Base-by-base conservation (phyloP, 2,888 invertebrate species). In the Pollenia angustigena region DNA sequence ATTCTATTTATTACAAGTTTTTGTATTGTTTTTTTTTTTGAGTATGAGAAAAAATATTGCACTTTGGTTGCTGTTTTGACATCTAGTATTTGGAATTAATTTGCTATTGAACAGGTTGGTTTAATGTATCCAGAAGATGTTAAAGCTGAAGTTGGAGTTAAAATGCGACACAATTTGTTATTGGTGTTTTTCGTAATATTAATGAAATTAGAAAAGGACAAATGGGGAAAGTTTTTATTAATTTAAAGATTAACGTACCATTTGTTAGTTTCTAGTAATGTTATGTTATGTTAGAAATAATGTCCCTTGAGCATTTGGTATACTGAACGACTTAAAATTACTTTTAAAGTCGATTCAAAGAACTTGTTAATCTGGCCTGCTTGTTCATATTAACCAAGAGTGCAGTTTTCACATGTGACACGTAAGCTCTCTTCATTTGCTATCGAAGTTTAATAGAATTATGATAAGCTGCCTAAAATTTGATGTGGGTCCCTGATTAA, bases 21-120 rank as follows among this genome's bases (percentile, higher is more conserved):
- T 56, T 52, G 58, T 68, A 0, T 32, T 6, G 32, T 32, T 32
- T 32, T 32, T 68, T 78, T 68, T 40, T 8, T 40, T 50, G 1
- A 32, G 14, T n/a, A 46, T n/a, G 9, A 42, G 46, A 23, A 72
- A 18, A 60, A 60, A 42, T 68, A 68, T 74, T 66, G 72, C 66
- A 52, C 50, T 84, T 84, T 74, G 18, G 52, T 64, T 50, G 40
- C 44, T 79, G 44, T 68, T 79, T 52, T 74, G 72, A 46, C 52
- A 60, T 60, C 9, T 18, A 16, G 18, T 79, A 32, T 74, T 79
- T 60, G 18, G 4, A 40, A 74, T 68, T 79, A 74, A 74, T 68
- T 84, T 74, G 16, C 18, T 46, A 1, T 4, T 11, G n/a, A 32
- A 62, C 46, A 48, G 40, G 16, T 82, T 69, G 46, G 6, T 7